Evolutionary conservation across 2,113 vertebrate genomes (phyloP).

Genomic region (Gadus macrocephalus): DNA sequence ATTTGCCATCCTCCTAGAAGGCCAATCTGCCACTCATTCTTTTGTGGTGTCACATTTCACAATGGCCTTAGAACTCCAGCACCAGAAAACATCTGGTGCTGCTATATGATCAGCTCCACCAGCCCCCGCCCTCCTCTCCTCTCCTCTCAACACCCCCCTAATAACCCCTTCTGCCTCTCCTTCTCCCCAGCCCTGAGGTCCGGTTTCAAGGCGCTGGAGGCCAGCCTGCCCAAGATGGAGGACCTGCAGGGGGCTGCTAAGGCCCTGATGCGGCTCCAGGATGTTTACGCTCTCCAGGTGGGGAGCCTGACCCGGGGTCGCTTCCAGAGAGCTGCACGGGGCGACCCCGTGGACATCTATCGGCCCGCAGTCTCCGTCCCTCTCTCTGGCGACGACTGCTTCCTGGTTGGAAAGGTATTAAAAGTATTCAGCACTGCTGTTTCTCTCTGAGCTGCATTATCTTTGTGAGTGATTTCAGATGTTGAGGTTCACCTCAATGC

Average conservation of each 20-base stretch:
- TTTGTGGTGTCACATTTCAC: too few relatives aligned
- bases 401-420: constrained; percentile 88
- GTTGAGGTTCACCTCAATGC: too few relatives aligned
- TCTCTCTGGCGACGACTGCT: constrained; percentile 89
- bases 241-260: constrained; percentile 84
- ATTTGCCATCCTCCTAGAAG: too few relatives aligned
- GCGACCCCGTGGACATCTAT: constrained; percentile 66
- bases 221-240: constrained; percentile 76
- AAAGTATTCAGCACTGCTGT: too few relatives aligned
- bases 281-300: constrained; percentile 83
- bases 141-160: constrained; percentile 29
- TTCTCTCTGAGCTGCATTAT: too few relatives aligned
- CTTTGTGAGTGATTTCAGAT: too few relatives aligned
- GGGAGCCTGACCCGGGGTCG: constrained; percentile 74
- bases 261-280: constrained; percentile 89
- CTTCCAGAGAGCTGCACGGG: constrained; percentile 70
- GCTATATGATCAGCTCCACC: not conserved
- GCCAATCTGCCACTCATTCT: too few relatives aligned
- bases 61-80: too few relatives aligned
- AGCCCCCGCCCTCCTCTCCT: not conserved
- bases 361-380: constrained; percentile 61
- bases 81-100: too few relatives aligned
- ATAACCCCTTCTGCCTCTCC: constrained; percentile 39
- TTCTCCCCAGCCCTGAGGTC: constrained; percentile 75
- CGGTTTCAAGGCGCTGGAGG: constrained; percentile 71